Conservation (phyloP, 2,888 invertebrate genomes). For the Apocheima hispidaria region DNA sequence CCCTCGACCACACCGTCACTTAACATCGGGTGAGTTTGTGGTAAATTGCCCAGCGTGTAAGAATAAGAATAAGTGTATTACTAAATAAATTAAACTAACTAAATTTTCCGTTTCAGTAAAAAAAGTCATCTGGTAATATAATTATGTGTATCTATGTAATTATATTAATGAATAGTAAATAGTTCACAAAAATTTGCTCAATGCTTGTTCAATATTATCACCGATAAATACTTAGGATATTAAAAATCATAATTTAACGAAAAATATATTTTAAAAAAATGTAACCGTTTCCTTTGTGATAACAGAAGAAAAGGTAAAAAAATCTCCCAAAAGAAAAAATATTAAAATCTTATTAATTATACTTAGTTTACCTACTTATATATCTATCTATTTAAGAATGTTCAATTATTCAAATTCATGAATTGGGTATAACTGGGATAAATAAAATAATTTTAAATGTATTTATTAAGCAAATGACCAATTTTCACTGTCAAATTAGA, state of each 20-base stretch:
- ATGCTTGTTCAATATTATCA: slow-evolving; percentile 59
- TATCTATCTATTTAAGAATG: not conserved
- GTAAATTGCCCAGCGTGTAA: no score
- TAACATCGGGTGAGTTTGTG: no score
- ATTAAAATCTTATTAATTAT: not conserved
- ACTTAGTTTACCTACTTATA: not conserved
- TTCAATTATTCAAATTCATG: not conserved
- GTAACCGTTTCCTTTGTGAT: not conserved
- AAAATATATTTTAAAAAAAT: not conserved
- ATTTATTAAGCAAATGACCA: slow-evolving; percentile 62
- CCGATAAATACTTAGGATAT: slow-evolving; percentile 47
- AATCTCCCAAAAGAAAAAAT: not conserved
- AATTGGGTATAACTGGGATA: not conserved
- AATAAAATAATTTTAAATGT: slow-evolving; percentile 45
- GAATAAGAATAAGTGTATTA: no score
- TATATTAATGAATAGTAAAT: slow-evolving; percentile 5
- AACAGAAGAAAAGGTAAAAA: no score
- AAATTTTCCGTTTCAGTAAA: no score
- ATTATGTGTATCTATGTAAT: not conserved
- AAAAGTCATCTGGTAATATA: no score
- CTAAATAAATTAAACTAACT: no score
- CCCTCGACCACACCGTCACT: no score
- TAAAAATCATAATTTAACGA: slow-evolving; percentile 14
- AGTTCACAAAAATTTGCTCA: slow-evolving; percentile 56
- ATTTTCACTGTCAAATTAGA: slow-evolving; percentile 68